phyloP scores from a whole-genome alignment of 2,888 invertebrate genomes.

The Agriopis aurantiaria region DNA sequence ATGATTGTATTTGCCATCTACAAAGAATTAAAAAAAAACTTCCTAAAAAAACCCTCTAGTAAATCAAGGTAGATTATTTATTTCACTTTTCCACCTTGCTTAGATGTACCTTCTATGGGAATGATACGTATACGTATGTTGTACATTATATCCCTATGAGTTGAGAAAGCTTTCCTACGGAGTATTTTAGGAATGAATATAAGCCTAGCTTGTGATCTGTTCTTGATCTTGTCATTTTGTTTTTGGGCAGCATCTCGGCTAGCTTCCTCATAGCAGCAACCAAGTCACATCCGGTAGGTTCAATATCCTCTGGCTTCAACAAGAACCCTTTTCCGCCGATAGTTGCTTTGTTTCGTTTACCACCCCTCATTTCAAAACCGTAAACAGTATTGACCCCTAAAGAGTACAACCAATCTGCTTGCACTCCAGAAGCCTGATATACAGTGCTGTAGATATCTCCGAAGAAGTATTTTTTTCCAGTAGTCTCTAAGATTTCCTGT shows the following conservation, averaged over 20 bases:
- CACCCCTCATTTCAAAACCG: background rate
- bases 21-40: too few species aligned
- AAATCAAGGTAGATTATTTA: too few species aligned
- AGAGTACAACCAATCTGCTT: background rate
- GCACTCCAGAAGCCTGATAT: background rate
- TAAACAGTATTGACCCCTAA: background rate
- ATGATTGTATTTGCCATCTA: too few species aligned
- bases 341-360: too few species aligned
- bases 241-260: background rate
- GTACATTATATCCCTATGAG: background rate
- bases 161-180: background rate
- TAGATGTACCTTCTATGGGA: too few species aligned
- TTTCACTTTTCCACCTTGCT: too few species aligned
- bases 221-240: background rate
- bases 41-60: too few species aligned
- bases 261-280: background rate
- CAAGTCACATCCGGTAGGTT: background rate
- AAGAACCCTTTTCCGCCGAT: background rate
- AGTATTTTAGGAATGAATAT: background rate
- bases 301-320: background rate
- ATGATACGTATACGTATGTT: too few species aligned
- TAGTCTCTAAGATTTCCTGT: background rate
- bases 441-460: background rate
- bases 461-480: conserved; percentile 1
- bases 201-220: background rate